Evolutionary conservation across 2,113 vertebrate species (phyloP), one percentile per base, ranked within the genome.

Genomic region (Paramisgurnus dabryanus): DNA sequence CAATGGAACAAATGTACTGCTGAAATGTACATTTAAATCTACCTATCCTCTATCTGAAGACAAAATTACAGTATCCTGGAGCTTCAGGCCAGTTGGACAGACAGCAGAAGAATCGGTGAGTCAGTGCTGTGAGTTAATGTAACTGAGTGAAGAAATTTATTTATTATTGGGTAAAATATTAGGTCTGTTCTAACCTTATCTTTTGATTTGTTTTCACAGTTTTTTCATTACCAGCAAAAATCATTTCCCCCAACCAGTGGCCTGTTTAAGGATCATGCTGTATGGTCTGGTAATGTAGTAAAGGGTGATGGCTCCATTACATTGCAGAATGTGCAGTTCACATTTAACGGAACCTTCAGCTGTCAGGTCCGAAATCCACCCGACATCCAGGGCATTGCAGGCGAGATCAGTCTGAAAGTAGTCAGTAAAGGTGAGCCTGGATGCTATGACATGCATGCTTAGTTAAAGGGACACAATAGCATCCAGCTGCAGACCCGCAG

Each of bases 21-120:
- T 99, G 61, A 96, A 94, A 86, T 99, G 97, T 90, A 96, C 94
- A 64, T 99, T 98, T 60, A 92, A 85, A 80, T 95, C 94, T 89
- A 92, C 15, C 41, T 67, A 82, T 1, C 88, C 94, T 0, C 82
- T 95, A 15, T 86, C 92, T 0, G 80, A 80, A 11, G 34, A 82
- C 3, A 80, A 93, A 0, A 88, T 94, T 0, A 82, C 81, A 0
- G 95, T 96, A 57, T 91, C 91, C 68, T 99, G 97, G 97, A 93
- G 89, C 85, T 99, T 97, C 87, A 91, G 89, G 18, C 90, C 95
- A 0, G 86, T 92, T 39, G 85, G 86, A 17, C 87, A 89, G 65
- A 86, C 88, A 2, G 0, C 11, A 0, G 92, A 92, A 0, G 94
- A 95, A 87, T 90, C 91, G 47, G 97, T 98, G 87, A 91, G 96